Conservation (phyloP, 2,888 invertebrate species). For the Andricus curvator region DNA sequence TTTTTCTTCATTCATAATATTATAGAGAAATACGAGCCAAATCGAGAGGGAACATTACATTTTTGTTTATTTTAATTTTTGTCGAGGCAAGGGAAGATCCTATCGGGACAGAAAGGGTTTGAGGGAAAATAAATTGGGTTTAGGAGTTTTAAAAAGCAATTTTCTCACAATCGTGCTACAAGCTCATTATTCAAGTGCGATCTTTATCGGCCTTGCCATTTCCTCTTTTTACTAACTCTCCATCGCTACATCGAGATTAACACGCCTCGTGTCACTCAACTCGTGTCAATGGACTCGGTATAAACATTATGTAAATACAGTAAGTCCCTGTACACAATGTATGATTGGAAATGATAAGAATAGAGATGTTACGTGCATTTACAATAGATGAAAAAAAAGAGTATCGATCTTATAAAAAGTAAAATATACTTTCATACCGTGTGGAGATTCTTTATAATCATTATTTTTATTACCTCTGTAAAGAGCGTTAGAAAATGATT, state of each 20-base stretch:
- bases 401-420: constrained; percentile 20
- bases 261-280: constrained; percentile 37
- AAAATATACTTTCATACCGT: background rate
- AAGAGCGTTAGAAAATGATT: constrained; percentile 13
- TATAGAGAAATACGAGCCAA: constrained; percentile 10
- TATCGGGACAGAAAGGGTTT: constrained; percentile 1
- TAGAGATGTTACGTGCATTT: constrained; percentile 27
- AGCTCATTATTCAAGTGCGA: constrained; percentile 35
- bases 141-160: constrained; percentile 39
- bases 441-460: constrained; percentile 14
- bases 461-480: constrained; percentile 10
- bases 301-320: constrained; percentile 34
- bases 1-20: background rate
- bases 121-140: constrained; percentile 31
- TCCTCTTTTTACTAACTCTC: constrained; percentile 38
- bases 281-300: constrained; percentile 37
- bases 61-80: constrained; percentile 12
- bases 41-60: background rate
- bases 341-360: constrained; percentile 21
- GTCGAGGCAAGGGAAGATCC: background rate
- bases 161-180: constrained; percentile 41
- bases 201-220: constrained; percentile 33
- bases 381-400: background rate
- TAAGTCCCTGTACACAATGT: constrained; percentile 6
- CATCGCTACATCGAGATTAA: constrained; percentile 28